Evolutionary conservation across 1,140 invertebrate genomes (phyloP).

Genomic region (Drosophila auraria): DNA sequence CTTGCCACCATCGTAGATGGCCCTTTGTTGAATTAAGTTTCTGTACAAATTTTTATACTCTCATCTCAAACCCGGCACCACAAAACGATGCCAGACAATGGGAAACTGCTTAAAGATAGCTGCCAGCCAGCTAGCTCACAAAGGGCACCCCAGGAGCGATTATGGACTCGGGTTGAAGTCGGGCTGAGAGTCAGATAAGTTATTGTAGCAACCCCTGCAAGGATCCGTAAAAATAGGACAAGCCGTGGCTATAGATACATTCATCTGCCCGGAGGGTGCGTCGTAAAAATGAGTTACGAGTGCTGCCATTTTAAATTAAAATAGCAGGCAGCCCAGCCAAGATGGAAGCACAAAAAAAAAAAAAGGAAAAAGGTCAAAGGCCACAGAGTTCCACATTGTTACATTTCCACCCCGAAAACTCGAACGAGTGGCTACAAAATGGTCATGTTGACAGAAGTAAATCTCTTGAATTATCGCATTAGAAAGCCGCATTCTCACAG

Average conservation of each 20-base stretch:
- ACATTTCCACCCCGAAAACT: constrained; percentile 69
- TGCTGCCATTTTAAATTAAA: constrained; percentile 85
- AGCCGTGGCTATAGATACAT: constrained; percentile 37
- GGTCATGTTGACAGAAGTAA: constrained; percentile 85
- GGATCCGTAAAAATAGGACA: constrained; percentile 79
- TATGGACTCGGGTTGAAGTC: constrained; percentile 67
- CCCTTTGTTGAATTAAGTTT: constrained; percentile 70
- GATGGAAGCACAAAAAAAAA: constrained; percentile 49
- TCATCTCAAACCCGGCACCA: constrained; percentile 63
- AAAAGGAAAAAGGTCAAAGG: constrained; percentile 70
- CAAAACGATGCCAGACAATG: constrained; percentile 76
- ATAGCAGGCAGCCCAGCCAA: constrained; percentile 66
- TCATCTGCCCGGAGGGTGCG: constrained; percentile 70
- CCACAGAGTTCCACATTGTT: constrained; percentile 63
- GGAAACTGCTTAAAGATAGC: constrained; percentile 70
- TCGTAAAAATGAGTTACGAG: constrained; percentile 85
- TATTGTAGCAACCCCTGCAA: constrained; percentile 82
- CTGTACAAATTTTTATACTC: constrained; percentile 77
- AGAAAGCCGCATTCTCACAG: constrained; percentile 79
- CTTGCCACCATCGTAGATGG: constrained; percentile 59
- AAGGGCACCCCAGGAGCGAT: constrained; percentile 83
- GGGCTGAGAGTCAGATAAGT: constrained; percentile 76
- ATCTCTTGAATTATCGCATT: constrained; percentile 85
- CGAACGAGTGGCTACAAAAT: constrained; percentile 63
- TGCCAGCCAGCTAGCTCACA: constrained; percentile 34